phyloP scores from a whole-genome alignment of 2,797 vertebrate genomes.

The Rhinatrema bivittatum region DNA sequence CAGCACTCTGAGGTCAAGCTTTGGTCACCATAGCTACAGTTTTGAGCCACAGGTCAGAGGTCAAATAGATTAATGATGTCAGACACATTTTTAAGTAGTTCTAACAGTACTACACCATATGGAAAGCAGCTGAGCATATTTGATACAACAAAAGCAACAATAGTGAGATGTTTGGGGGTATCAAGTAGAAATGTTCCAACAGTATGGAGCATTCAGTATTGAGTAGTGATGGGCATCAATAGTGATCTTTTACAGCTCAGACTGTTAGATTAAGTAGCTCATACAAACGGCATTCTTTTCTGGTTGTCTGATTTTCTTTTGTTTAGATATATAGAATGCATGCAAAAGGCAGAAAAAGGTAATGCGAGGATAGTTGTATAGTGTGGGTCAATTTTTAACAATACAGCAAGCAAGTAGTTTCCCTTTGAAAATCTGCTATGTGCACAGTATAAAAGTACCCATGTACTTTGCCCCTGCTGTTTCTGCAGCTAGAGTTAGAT shows the following conservation, averaged over 20 bases:
- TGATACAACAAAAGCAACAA: constrained; percentile 53
- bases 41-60: constrained; percentile 49
- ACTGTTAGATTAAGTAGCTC: constrained; percentile 12
- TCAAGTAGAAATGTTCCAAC: constrained; percentile 32
- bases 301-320: constrained; percentile 11
- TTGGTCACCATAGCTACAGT: constrained; percentile 64
- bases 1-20: constrained; percentile 56
- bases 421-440: no score
- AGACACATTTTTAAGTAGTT: constrained; percentile 59
- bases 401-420: no score
- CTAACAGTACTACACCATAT: constrained; percentile 46
- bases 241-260: neutral
- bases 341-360: constrained; percentile 4
- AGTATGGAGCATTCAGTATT: neutral
- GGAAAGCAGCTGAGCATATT: constrained; percentile 59
- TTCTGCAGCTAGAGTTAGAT: no score
- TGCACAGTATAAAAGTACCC: no score
- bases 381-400: no score
- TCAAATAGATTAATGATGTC: constrained; percentile 69
- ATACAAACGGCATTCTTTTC: constrained; percentile 1
- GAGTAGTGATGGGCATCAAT: neutral
- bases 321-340: constrained; percentile 15
- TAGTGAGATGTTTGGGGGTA: constrained; percentile 35
- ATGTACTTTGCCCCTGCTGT: no score
- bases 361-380: constrained; percentile 12